Evolutionary conservation across 2,113 vertebrate species (phyloP).

Genomic region (Cepphus grylle): DNA sequence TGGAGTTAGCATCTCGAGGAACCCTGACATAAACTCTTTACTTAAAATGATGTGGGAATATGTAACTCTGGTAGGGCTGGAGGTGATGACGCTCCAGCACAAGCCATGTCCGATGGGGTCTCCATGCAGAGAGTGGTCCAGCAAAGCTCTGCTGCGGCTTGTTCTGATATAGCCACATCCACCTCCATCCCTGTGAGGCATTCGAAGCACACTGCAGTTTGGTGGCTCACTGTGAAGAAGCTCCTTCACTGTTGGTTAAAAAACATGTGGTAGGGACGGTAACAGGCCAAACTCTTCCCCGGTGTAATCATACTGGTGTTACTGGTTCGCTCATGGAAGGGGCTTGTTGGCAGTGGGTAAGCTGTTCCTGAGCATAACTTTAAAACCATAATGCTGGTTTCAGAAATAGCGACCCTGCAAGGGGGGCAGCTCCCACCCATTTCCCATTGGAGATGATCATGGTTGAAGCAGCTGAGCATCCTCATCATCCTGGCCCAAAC

Average conservation of each 20-base stretch:
- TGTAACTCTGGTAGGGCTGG: not conserved
- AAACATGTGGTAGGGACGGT: rapidly evolving
- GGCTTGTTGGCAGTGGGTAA: not conserved
- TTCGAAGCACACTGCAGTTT: not conserved
- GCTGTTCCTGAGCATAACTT: not conserved
- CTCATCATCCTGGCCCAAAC: not conserved
- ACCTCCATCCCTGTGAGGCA: not conserved
- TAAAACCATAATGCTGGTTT: not conserved
- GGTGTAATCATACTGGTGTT: not conserved
- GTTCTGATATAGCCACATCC: not conserved
- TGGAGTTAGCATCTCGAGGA: not conserved
- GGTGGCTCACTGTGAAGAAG: not conserved
- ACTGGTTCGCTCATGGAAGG: not conserved
- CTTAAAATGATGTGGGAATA: not conserved
- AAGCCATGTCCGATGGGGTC: not conserved
- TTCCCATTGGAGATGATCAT: not conserved
- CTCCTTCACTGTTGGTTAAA: not conserved
- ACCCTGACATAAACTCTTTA: not conserved
- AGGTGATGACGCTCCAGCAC: not conserved
- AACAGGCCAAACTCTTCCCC: not conserved
- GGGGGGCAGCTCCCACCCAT: not conserved
- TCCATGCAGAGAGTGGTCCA: not conserved
- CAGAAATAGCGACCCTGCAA: not conserved
- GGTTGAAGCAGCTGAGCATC: not conserved
- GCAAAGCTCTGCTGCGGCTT: not conserved